A percentile compares a stretch with the other conserved stretches of the same genome.
Evolutionary conservation across 2,888 invertebrate species (phyloP).

Genomic region (Leptinotarsa haldemani): DNA sequence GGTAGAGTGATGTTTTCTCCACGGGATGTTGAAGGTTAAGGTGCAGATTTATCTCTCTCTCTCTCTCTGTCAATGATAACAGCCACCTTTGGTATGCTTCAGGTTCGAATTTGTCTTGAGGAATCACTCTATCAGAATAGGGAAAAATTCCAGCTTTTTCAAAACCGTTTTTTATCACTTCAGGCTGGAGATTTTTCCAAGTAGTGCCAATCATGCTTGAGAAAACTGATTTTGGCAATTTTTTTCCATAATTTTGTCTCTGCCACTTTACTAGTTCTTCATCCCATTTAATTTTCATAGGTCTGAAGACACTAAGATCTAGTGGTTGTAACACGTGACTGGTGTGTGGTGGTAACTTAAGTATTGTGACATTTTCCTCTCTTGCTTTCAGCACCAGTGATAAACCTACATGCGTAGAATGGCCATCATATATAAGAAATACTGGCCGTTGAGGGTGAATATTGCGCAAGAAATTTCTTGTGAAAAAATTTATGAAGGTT

Average conservation of each 20-base stretch:
- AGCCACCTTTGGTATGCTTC: conserved; percentile 15
- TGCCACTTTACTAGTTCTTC: conserved; percentile 44
- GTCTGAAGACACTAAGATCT: conserved; percentile 50
- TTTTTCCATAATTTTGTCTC: conserved; percentile 37
- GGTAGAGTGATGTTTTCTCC: conserved; percentile 10
- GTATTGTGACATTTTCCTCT: conserved; percentile 13
- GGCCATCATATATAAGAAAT: conserved; percentile 55
- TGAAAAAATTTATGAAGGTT: conserved; percentile 55
- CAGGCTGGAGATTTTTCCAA: conserved; percentile 14
- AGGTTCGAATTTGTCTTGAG: conserved; percentile 21
- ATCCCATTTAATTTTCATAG: conserved; percentile 45
- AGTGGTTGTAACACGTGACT: conserved; percentile 52
- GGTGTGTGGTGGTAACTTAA: conserved; percentile 51
- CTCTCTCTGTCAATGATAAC: background rate
- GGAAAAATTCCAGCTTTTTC: conserved; percentile 12
- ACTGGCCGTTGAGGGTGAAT: conserved; percentile 46
- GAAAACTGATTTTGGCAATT: conserved; percentile 9
- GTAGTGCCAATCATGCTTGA: conserved; percentile 11
- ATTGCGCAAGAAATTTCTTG: conserved; percentile 52
- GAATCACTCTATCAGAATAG: conserved; percentile 10
- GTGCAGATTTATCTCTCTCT: conserved; percentile 5
- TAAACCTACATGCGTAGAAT: conserved; percentile 51
- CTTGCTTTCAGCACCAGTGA: conserved; percentile 24
- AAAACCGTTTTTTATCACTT: conserved; percentile 12
- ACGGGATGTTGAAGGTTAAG: conserved; percentile 12